Evolutionary conservation across 2,797 vertebrate genomes (phyloP).

Genomic region (Gadopsis bispinosus): DNA sequence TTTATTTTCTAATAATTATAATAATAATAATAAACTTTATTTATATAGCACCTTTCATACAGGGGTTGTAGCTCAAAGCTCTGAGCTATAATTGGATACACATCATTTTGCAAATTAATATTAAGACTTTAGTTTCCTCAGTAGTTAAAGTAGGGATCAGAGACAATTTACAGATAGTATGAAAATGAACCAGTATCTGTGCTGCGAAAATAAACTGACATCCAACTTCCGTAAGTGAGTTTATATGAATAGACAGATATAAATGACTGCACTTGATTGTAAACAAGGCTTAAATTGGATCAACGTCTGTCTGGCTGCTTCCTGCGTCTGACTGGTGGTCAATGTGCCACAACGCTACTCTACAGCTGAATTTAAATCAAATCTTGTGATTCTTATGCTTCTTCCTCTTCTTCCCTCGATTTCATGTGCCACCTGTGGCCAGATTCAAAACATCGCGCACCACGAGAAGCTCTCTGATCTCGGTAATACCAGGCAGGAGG

Average conservation of each 20-base stretch:
- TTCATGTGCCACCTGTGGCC: neutral
- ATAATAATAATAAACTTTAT: too few species aligned
- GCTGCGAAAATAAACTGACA: neutral
- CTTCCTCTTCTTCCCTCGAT: slow-evolving; percentile 18
- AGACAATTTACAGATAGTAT: neutral
- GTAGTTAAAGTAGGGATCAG: neutral
- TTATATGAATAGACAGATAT: neutral
- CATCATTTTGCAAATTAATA: neutral
- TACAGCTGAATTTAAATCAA: slow-evolving; percentile 26
- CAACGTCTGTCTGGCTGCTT: neutral
- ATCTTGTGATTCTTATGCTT: slow-evolving; percentile 9
- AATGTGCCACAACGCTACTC: neutral
- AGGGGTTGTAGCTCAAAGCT: too few species aligned
- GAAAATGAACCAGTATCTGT: neutral
- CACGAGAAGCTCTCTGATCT: neutral
- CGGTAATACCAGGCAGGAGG: neutral
- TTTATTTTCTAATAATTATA: neutral
- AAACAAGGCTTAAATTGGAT: slow-evolving; percentile 16
- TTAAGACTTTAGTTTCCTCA: neutral
- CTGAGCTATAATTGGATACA: neutral
- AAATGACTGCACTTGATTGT: slow-evolving; percentile 5
- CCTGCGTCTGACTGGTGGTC: slow-evolving; percentile 18
- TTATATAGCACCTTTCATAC: too few species aligned
- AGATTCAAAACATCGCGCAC: neutral
- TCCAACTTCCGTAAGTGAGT: neutral